Evolutionary conservation across 2,113 vertebrate genomes (phyloP).

Genomic region (Aegotheles bennettii): DNA sequence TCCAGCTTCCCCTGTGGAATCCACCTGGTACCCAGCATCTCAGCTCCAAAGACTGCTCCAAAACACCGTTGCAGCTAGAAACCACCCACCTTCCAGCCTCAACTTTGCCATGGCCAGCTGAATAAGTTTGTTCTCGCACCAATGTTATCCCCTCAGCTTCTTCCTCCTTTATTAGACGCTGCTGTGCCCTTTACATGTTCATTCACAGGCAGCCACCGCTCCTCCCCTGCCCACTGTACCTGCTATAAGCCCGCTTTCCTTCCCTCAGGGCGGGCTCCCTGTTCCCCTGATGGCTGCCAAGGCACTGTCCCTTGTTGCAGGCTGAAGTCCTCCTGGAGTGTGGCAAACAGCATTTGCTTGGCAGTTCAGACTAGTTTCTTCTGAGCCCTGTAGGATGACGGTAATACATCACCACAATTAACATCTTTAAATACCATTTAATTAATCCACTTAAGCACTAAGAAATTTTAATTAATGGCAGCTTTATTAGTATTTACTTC

Average conservation of each 20-base stretch:
- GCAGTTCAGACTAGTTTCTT: background rate
- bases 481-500: slow-evolving; percentile 33
- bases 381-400: background rate
- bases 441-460: slow-evolving; percentile 6
- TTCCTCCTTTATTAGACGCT: background rate
- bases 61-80: background rate
- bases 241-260: background rate
- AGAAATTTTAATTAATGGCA: slow-evolving; percentile 8
- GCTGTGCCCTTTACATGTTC: background rate
- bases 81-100: background rate
- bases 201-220: background rate
- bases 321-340: background rate
- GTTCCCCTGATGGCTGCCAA: background rate
- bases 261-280: background rate
- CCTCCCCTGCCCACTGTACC: background rate
- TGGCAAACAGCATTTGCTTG: background rate
- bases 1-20: background rate
- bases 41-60: background rate
- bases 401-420: background rate
- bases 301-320: background rate
- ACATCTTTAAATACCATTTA: background rate
- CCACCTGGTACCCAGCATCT: background rate
- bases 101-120: background rate
- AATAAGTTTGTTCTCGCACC: background rate
- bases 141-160: background rate